phyloP scores from a whole-genome alignment of 2,113 vertebrate species.

The Phodopus roborovskii region DNA sequence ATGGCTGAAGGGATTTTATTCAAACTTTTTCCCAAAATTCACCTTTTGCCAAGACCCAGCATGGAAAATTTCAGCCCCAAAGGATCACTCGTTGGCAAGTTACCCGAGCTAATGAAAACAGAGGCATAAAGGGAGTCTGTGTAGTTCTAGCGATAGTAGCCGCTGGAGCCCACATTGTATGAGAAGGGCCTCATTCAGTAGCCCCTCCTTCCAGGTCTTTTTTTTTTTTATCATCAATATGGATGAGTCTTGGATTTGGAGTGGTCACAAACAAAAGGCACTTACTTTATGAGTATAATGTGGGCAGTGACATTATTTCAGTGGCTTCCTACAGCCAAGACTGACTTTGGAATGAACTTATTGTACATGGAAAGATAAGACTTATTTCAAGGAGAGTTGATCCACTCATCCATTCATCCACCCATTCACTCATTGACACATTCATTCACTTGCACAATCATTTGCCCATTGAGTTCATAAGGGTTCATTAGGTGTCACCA shows the following conservation, averaged over 20 bases:
- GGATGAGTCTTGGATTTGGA: conserved; percentile 80
- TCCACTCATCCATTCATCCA: background rate
- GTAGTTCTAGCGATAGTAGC: conserved; percentile 73
- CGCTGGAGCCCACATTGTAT: conserved; percentile 78
- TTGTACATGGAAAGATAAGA: conserved; percentile 15
- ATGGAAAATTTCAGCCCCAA: conserved; percentile 84
- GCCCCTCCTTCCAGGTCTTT: conserved; percentile 74
- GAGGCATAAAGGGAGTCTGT: conserved; percentile 82
- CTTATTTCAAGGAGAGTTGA: background rate
- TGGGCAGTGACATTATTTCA: conserved; percentile 61
- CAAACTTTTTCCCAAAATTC: conserved; percentile 82
- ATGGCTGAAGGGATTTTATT: conserved; percentile 85
- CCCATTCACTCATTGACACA: background rate
- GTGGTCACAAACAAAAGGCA: conserved; percentile 71
- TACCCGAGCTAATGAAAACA: conserved; percentile 84
- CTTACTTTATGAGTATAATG: conserved; percentile 65
- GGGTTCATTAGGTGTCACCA: background rate
- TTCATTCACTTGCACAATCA: background rate
- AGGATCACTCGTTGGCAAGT: conserved; percentile 83
- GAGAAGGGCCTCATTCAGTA: conserved; percentile 80
- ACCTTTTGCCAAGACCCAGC: conserved; percentile 85
- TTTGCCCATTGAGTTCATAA: background rate
- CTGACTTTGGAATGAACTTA: conserved; percentile 28
- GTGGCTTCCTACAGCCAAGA: conserved; percentile 30
- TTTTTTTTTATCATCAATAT: conserved; percentile 82